phyloP scores from a whole-genome alignment of 2,888 invertebrate species.

The Schizotus pectinicornis region DNA sequence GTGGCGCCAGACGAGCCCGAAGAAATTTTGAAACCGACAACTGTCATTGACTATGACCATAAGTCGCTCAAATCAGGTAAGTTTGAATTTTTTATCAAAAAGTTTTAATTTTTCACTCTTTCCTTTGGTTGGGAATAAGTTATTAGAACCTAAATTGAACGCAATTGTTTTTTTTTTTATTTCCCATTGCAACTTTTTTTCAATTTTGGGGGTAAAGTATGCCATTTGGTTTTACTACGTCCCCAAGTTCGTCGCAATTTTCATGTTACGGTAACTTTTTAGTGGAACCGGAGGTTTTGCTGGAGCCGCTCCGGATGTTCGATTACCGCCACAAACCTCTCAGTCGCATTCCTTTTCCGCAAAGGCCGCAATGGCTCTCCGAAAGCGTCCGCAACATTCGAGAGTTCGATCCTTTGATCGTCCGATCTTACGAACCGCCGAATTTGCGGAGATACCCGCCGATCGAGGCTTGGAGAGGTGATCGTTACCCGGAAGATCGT shows the following conservation, averaged over 20 bases:
- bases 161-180: no score
- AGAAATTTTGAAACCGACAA: slow-evolving; percentile 64
- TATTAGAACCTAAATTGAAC: no score
- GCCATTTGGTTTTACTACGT: no score
- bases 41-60: slow-evolving; percentile 76
- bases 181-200: no score
- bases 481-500: slow-evolving; percentile 16
- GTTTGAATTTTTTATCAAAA: slow-evolving; percentile 24
- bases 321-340: slow-evolving; percentile 72
- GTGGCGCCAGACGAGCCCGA: slow-evolving; percentile 50
- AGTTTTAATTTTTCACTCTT: slow-evolving; percentile 1
- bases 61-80: slow-evolving; percentile 63
- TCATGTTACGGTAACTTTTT: slow-evolving; percentile 20
- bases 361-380: slow-evolving; percentile 54
- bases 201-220: no score
- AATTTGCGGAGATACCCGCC: slow-evolving; percentile 28
- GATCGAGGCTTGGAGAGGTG: slow-evolving; percentile 21
- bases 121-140: no score
- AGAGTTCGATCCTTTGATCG: slow-evolving; percentile 51
- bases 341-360: slow-evolving; percentile 56
- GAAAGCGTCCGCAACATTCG: slow-evolving; percentile 50
- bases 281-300: slow-evolving; percentile 58
- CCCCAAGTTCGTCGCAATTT: no score
- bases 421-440: slow-evolving; percentile 38
- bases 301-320: slow-evolving; percentile 71